phyloP scores from a whole-genome alignment of 2,113 vertebrate genomes.

The Hippocampus guttulatus region DNA sequence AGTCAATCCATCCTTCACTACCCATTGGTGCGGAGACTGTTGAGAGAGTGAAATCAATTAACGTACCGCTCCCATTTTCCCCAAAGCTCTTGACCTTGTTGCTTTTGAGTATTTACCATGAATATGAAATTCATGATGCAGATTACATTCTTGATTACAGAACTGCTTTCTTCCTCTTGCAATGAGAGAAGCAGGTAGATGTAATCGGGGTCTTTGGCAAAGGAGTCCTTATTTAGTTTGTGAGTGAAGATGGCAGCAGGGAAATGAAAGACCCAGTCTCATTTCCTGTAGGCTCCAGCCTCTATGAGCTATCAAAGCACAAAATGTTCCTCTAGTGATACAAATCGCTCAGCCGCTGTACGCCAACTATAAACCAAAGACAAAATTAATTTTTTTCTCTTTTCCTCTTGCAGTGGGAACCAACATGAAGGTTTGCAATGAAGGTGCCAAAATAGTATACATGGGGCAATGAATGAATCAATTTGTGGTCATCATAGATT shows the following conservation, averaged over 20 bases:
- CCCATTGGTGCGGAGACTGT: slow-evolving; percentile 23
- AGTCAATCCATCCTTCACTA: slow-evolving; percentile 35
- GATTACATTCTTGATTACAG: slow-evolving; percentile 71
- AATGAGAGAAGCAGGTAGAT: slow-evolving; percentile 61
- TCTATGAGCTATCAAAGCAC: slow-evolving; percentile 60
- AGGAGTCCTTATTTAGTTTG: slow-evolving; percentile 67
- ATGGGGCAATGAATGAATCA: slow-evolving; percentile 35
- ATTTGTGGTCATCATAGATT: slow-evolving; percentile 22
- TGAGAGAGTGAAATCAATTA: slow-evolving; percentile 68
- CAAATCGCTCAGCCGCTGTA: slow-evolving; percentile 64
- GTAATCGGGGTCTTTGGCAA: slow-evolving; percentile 60
- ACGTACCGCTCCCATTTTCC: slow-evolving; percentile 18
- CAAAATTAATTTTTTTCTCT: slow-evolving; percentile 61
- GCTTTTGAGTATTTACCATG: slow-evolving; percentile 64
- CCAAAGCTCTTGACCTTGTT: slow-evolving; percentile 54
- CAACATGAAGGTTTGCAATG: slow-evolving; percentile 22
- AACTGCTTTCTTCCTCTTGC: slow-evolving; percentile 56
- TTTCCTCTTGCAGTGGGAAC: slow-evolving; percentile 25
- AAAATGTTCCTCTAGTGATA: slow-evolving; percentile 68
- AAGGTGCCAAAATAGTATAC: slow-evolving; percentile 39
- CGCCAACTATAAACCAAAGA: slow-evolving; percentile 56
- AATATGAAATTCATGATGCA: slow-evolving; percentile 69
- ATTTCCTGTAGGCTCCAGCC: slow-evolving; percentile 71
- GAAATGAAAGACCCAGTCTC: slow-evolving; percentile 77
- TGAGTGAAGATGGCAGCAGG: slow-evolving; percentile 61